Conservation (phyloP, 2,888 invertebrate species). For the Zygogramma bicolorata region DNA sequence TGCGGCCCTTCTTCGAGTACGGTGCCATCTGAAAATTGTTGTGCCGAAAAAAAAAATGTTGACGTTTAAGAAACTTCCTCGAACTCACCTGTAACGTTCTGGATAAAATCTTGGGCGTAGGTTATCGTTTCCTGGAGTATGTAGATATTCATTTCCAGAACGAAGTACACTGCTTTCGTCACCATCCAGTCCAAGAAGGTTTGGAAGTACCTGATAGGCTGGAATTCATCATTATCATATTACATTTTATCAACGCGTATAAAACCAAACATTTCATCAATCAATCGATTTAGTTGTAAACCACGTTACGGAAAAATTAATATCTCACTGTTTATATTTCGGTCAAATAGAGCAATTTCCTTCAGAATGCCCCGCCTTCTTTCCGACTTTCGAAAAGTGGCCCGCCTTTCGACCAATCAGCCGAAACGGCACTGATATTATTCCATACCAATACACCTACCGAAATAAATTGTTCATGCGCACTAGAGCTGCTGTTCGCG, state of each 20-base stretch:
- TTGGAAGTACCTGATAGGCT: slow-evolving; percentile 66
- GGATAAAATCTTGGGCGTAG: slow-evolving; percentile 39
- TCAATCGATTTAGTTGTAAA: no score
- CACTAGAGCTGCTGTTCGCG: slow-evolving; percentile 60
- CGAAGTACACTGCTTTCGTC: slow-evolving; percentile 62
- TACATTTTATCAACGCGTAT: no score
- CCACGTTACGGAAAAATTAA: no score
- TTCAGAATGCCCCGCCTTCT: no score
- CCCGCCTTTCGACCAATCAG: no score
- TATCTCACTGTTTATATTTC: no score
- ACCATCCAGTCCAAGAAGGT: slow-evolving; percentile 66
- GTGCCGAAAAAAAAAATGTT: neutral
- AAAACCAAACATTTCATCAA: no score
- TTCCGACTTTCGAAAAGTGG: no score
- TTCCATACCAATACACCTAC: slow-evolving; percentile 54
- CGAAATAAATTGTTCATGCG: slow-evolving; percentile 56
- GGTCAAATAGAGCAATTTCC: no score
- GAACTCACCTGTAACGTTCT: slow-evolving; percentile 6
- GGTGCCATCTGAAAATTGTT: slow-evolving; percentile 38
- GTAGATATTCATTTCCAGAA: slow-evolving; percentile 57
- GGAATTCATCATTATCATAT: slow-evolving; percentile 43
- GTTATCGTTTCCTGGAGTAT: slow-evolving; percentile 41
- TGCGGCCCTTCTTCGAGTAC: slow-evolving; percentile 52
- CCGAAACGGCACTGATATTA: neutral
- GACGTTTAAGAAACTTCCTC: neutral